Evolutionary conservation across 2,113 vertebrate species (phyloP).

Genomic region (Ciconia stormi): DNA sequence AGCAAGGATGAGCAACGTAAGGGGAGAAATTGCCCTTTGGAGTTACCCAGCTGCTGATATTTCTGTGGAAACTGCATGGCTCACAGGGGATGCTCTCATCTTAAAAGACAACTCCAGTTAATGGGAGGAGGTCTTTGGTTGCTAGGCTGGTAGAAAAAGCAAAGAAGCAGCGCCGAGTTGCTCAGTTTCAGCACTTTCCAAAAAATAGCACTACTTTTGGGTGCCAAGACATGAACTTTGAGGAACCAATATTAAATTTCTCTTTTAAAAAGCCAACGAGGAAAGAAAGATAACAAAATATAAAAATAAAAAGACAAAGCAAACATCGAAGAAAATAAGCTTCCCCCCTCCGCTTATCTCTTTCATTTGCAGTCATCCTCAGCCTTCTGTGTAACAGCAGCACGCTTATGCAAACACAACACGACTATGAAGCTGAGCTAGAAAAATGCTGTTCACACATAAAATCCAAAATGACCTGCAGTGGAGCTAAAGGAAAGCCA

Average conservation of each 20-base stretch:
- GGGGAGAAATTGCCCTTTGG: neutral
- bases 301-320: neutral
- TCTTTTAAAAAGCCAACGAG: neutral
- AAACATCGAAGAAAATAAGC: neutral
- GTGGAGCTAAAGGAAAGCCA: neutral
- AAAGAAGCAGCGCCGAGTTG: neutral
- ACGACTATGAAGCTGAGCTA: neutral
- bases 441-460: neutral
- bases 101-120: slow-evolving; percentile 1
- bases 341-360: accelerated
- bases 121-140: neutral
- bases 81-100: slow-evolving; percentile 22
- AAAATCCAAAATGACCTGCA: neutral
- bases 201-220: neutral
- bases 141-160: neutral
- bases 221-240: neutral
- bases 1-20: neutral
- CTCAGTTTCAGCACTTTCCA: neutral
- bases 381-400: neutral
- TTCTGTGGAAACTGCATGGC: slow-evolving; percentile 51
- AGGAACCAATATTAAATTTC: neutral
- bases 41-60: neutral
- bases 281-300: neutral
- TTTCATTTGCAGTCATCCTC: neutral
- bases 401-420: neutral